Percentiles rank a stretch among this genome's conserved stretches.
phyloP scores from a whole-genome alignment of 2,797 vertebrate species.

The Sibirionetta formosa region DNA sequence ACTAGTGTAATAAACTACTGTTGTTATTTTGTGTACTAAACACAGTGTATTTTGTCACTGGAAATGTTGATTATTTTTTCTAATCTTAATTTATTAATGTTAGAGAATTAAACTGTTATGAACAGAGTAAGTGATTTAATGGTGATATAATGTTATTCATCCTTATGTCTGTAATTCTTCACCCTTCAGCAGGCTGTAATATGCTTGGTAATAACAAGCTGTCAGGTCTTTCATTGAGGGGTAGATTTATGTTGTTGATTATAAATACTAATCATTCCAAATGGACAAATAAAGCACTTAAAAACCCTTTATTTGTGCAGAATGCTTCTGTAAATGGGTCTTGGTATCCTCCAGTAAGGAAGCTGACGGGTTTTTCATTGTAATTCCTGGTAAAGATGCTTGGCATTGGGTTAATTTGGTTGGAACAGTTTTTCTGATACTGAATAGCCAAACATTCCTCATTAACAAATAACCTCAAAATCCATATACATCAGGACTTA shows the following conservation, averaged over 20 bases:
- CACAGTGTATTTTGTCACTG: conserved; percentile 20
- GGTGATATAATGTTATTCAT: conserved; percentile 27
- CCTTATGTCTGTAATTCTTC: conserved; percentile 10
- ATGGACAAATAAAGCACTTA: conserved; percentile 63
- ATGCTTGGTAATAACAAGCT: conserved; percentile 48
- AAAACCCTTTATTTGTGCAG: neutral
- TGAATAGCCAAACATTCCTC: neutral
- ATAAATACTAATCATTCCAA: conserved; percentile 64
- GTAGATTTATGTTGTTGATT: conserved; percentile 45
- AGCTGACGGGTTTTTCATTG: neutral
- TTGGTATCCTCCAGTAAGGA: conserved; percentile 21
- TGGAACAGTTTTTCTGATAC: neutral
- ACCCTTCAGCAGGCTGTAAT: conserved; percentile 2
- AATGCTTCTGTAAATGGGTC: conserved; percentile 3
- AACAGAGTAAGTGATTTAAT: conserved; percentile 18
- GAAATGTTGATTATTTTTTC: conserved; percentile 15
- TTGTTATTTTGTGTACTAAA: conserved; percentile 36
- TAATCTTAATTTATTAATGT: conserved; percentile 57
- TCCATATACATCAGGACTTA: neutral
- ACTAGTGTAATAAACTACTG: conserved; percentile 23
- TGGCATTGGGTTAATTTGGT: neutral
- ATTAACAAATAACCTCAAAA: conserved; percentile 21
- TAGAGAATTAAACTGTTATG: conserved; percentile 31
- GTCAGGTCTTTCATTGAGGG: neutral
- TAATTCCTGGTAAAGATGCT: conserved; percentile 11